phyloP scores from a whole-genome alignment of 2,888 invertebrate species.

The Chromoteleia sp. region DNA sequence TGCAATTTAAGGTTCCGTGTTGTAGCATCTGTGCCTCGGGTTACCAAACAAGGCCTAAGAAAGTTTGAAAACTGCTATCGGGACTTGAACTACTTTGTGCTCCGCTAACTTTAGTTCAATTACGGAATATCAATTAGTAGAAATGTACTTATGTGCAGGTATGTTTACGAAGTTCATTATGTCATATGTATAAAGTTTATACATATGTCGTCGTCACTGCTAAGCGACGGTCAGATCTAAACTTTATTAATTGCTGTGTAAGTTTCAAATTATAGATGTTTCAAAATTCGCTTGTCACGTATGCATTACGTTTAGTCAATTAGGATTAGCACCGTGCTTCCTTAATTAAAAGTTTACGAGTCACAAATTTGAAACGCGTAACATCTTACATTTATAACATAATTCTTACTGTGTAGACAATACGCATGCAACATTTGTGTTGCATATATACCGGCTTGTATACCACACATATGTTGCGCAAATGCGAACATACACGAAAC shows the following conservation, averaged over 20 bases:
- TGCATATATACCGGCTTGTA: no score
- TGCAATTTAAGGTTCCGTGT: constrained; percentile 37
- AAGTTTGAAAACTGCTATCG: constrained; percentile 60
- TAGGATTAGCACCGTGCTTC: constrained; percentile 25
- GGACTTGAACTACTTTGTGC: constrained; percentile 54
- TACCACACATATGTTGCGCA: no score
- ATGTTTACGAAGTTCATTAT: constrained; percentile 42
- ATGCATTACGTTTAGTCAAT: constrained; percentile 7
- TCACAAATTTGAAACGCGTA: no score
- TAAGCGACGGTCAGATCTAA: constrained; percentile 33
- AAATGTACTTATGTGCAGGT: constrained; percentile 34
- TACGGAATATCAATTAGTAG: constrained; percentile 64
- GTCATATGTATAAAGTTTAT: constrained; percentile 30
- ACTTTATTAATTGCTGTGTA: constrained; percentile 54
- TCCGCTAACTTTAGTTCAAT: constrained; percentile 60
- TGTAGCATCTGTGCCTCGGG: constrained; percentile 55
- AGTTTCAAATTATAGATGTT: constrained; percentile 46
- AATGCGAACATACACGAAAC: no score
- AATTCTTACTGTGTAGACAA: no score
- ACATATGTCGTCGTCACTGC: constrained; percentile 7
- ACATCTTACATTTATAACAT: no score
- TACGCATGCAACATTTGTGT: no score
- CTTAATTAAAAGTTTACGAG: constrained; percentile 46
- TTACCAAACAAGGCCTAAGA: constrained; percentile 56
- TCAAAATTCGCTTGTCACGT: constrained; percentile 21